Percentiles rank a stretch among this genome's conserved stretches.
These are phyloP conservation scores for Orthosia gracilis DNA, from an alignment of 2,888 invertebrate species.

Conservation along the genomic window DNA sequence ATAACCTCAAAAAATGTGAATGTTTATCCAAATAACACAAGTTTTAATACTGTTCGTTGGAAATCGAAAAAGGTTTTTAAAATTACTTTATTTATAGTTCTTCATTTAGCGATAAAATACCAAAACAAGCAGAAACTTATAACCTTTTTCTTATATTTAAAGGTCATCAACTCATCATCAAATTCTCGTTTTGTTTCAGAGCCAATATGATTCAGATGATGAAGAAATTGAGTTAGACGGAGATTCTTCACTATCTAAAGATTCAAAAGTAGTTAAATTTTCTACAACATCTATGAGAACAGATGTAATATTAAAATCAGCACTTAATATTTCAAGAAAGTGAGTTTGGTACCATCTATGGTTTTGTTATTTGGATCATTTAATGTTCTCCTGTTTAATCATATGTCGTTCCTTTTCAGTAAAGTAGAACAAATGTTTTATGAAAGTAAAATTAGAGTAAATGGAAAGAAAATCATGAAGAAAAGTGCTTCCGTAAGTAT, in stretches of 20 bases:
- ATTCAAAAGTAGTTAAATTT: conserved; percentile 93
- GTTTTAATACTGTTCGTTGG: conserved; percentile 69
- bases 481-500: conserved; percentile 93
- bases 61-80: conserved; percentile 84
- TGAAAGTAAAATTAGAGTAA: conserved; percentile 95
- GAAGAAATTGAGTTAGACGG: conserved; percentile 86
- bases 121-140: neutral
- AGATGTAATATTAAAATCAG: conserved; percentile 93
- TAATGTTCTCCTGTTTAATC: neutral
- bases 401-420: conserved; percentile 83
- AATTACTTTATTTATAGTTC: neutral
- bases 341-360: conserved; percentile 78
- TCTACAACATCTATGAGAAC: conserved; percentile 93
- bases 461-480: conserved; percentile 94
- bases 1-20: conserved; percentile 71
- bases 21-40: conserved; percentile 55
- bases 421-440: conserved; percentile 96
- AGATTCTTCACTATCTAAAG: conserved; percentile 89
- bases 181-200: conserved; percentile 69
- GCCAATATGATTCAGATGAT: conserved; percentile 89
- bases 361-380: neutral
- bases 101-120: neutral
- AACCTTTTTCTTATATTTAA: conserved; percentile 14
- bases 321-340: conserved; percentile 94
- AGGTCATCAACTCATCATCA: conserved; percentile 26